Evolutionary conservation across 2,888 invertebrate genomes (phyloP), one percentile per base, ranked within the genome.

Genomic region (Pristionchus mayeri): DNA sequence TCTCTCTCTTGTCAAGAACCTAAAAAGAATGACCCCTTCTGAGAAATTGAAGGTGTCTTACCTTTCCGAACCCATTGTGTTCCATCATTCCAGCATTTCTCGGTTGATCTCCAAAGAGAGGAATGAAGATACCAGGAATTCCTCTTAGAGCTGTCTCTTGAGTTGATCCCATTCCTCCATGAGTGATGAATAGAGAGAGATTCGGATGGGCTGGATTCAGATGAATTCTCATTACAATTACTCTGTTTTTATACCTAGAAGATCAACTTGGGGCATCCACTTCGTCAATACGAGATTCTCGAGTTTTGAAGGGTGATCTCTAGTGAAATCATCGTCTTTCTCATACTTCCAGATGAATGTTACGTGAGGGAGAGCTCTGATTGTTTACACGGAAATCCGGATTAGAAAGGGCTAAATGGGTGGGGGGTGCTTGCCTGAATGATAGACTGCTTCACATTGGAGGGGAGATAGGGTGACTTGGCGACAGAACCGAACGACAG

Each of bases 311-410:
- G 57, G 57, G n/a, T 57, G 27, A 57, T 80, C 48, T 34, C 16
- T 48, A 7, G 80, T 44, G 80, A 80, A 80, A 40, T 80, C 80
- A 80, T 80, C 80, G 11, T 54, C 57, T 0, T 21, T 57, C 24
- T 80, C 80, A 57, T 80, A 80, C 27, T 80, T 80, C 80, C 80
- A 80, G 44, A 80, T 80, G 40, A 80, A 80, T 13, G 57, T 80
- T 13, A 80, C 80, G 21, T 80, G 16, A 57, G 80, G 37, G 9
- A 80, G 44, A 18, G 54, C 40, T n/a, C n/a, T 40, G 0, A 80
- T 57, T 6, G 57, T 80, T 57, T 80, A n/a, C n/a, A n/a, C n/a
- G n/a, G n/a, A n/a, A n/a, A n/a, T n/a, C n/a, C n/a, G 27, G 4
- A 57, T 27, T n/a, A 9, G 1, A n/a, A n/a, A n/a, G n/a, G n/a